These are phyloP conservation scores for Carollia perspicillata DNA, from an alignment of 2,113 vertebrate species.

Conservation along the genomic window DNA sequence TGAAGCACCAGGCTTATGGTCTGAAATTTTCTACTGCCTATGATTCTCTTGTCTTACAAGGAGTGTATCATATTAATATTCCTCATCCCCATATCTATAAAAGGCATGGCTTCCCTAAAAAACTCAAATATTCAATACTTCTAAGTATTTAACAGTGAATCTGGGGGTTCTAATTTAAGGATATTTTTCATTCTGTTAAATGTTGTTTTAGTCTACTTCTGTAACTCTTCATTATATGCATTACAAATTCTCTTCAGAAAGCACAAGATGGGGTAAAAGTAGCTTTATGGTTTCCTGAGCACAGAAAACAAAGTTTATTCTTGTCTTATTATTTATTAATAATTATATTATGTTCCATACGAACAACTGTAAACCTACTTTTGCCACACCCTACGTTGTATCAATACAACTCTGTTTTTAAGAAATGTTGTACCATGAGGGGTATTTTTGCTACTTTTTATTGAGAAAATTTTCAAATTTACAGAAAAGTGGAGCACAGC, in stretches of 20 bases:
- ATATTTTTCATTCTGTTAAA: background rate
- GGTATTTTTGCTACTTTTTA: background rate
- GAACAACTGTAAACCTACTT: background rate
- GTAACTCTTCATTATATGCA: background rate
- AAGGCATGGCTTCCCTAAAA: background rate
- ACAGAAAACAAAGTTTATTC: background rate
- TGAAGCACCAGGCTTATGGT: background rate
- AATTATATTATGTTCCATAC: background rate
- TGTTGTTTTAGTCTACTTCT: background rate
- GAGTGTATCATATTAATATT: background rate
- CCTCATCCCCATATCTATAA: background rate
- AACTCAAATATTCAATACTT: background rate
- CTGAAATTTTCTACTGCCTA: background rate
- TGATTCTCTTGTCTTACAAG: background rate
- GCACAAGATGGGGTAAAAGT: background rate
- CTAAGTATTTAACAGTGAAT: background rate
- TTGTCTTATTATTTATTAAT: background rate
- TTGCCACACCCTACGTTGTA: background rate
- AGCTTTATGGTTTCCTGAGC: background rate
- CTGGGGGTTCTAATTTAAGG: background rate
- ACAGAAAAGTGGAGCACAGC: background rate
- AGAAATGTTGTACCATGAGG: background rate
- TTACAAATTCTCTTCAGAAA: background rate
- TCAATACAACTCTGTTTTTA: background rate
- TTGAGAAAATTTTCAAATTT: slow-evolving; percentile 10